Evolutionary conservation across 2,113 vertebrate species (phyloP), one percentile per base, ranked within the genome.

Genomic region (Antennarius striatus): DNA sequence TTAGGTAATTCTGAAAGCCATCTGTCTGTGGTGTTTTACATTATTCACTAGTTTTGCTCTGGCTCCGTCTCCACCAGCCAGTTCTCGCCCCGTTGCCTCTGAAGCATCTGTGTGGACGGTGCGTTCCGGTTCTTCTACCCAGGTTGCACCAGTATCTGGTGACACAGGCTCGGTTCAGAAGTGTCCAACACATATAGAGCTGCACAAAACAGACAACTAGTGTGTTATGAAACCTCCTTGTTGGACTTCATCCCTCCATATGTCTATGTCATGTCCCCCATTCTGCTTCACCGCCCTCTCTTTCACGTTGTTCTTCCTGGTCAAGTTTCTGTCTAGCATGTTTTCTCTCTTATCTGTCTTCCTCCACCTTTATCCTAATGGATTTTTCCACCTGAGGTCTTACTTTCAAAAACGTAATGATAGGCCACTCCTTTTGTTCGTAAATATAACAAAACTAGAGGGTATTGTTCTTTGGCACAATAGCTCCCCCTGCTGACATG

Each of bases 401-500:
- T 79, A 75, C 69, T 81, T 81, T 77, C 47, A 51, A 59, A 63
- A 84, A 75, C 67, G 56, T 74, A 72, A 78, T 13, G 53, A 69
- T 49, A 81, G 32, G 42, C n/a, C 48, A 46, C 70, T 63, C 54
- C 67, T 68, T 11, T 50, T 50, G 17, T 11, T 43, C 3, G 51
- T 47, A 75, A 60, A 63, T 51, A 43, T 49, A 51, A 32, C 61
- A 71, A 43, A 75, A 63, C 5, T 71, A 50, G n/a, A 30, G 17
- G 11, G 12, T 11, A 51, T 63, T 56, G 45, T 86, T 79, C 53
- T 51, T 56, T 10, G 45, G 52, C 68, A 39, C 83, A 79, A 75
- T 80, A 82, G 82, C 84, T 48, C 90, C 86, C 83, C 85, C 90
- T 91, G 80, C 80, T 85, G 90, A 47, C 40, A 0, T 12, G 1